phyloP scores from a whole-genome alignment of 2,888 invertebrate species.

The Limnephilus rhombicus region DNA sequence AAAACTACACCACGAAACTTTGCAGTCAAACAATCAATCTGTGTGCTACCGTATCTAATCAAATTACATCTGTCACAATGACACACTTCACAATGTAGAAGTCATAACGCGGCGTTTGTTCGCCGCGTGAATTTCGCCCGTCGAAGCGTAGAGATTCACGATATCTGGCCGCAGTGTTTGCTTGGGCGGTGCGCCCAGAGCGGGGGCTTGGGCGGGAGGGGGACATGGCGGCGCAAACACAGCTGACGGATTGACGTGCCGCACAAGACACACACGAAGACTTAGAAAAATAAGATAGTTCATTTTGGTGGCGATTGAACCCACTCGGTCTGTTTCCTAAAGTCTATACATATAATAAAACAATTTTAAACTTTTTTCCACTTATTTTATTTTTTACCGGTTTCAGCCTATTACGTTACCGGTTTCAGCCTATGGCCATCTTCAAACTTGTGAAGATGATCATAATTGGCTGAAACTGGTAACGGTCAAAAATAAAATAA shows the following conservation, averaged over 20 bases:
- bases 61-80: not conserved
- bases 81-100: not conserved
- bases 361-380: too few relatives aligned
- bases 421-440: too few relatives aligned
- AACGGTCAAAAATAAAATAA: too few relatives aligned
- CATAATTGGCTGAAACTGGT: too few relatives aligned
- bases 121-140: not conserved
- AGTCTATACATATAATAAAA: too few relatives aligned
- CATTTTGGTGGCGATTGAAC: too few relatives aligned
- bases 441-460: too few relatives aligned
- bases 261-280: not conserved
- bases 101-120: not conserved
- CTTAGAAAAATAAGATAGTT: not conserved
- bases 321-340: too few relatives aligned
- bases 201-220: conserved; percentile 17
- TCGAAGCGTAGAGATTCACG: conserved; percentile 12
- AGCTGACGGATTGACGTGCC: not conserved
- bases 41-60: not conserved
- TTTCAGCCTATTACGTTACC: too few relatives aligned
- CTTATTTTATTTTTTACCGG: too few relatives aligned
- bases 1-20: not conserved
- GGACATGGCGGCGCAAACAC: conserved; percentile 41
- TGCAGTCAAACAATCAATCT: not conserved
- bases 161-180: conserved; percentile 26
- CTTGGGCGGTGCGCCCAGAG: conserved; percentile 7